These are phyloP conservation scores for Lepidurus packardi DNA, from an alignment of 1,140 invertebrate genomes.

Conservation along the genomic window DNA sequence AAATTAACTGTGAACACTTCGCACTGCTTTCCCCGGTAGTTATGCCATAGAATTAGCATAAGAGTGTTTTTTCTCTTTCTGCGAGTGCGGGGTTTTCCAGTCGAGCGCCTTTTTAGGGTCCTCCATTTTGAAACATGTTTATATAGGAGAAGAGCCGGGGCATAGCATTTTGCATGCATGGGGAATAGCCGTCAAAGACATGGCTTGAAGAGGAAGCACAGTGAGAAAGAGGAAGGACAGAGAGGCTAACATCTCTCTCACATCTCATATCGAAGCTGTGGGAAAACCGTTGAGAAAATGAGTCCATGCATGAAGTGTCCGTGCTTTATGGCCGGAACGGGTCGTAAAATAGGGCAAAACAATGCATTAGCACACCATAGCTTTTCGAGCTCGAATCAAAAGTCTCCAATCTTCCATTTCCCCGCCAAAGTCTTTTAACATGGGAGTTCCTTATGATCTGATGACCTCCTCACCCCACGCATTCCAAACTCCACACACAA, in stretches of 20 bases:
- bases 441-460: background rate
- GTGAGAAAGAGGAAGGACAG: background rate
- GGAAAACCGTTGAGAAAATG: slow-evolving; percentile 7
- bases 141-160: too few relatives aligned
- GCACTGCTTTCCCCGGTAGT: background rate
- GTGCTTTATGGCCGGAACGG: slow-evolving; percentile 14
- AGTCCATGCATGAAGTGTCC: slow-evolving; percentile 15
- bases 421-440: background rate
- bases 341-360: slow-evolving; percentile 3
- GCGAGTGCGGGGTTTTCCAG: background rate
- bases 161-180: background rate
- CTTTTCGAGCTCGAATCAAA: background rate
- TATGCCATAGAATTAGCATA: background rate
- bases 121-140: background rate
- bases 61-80: background rate
- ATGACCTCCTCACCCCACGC: background rate
- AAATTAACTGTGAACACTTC: too few relatives aligned
- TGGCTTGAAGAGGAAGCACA: too few relatives aligned
- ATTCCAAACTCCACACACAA: background rate
- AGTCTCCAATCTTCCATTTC: background rate
- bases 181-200: too few relatives aligned
- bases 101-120: background rate
- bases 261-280: slow-evolving; percentile 9
- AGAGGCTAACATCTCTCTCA: background rate
- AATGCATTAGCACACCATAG: slow-evolving; percentile 11